Base-by-base conservation (phyloP, 2,797 vertebrate species). In the Sebastes paucispinis region DNA sequence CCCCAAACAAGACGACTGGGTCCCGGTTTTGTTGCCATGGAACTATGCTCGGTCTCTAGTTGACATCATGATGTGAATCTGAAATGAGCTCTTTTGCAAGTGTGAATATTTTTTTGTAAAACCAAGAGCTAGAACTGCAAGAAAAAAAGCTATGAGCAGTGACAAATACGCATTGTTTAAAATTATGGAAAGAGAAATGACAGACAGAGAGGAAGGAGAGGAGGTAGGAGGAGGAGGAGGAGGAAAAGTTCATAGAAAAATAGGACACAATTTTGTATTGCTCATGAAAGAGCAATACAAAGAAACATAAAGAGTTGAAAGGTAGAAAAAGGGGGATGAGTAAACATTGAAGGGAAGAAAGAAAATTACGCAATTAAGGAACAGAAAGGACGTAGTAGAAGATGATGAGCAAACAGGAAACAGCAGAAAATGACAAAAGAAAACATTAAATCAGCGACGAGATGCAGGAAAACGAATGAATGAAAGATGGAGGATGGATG, bases 21-120 rank as follows among this genome's bases (percentile, higher is more conserved):
- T 75, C 14, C 22, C 43, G 27, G 54, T 74, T 83, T 55, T 34
- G 74, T n/a, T 75, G 58, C 62, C 66, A 12, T 27, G 32, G 65
- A 78, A 75, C 60, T 54, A 57, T 50, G 60, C 52, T 73, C 59
- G 10, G 71, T 73, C 74, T 86, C 54, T 29, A 13, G 66, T 67
- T 62, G 71, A 88, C 73, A 36, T 77, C 32, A 32, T 8, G 66
- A 81, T 50, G 78, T 78, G 81, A 83, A 82, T 88, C 24, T 65
- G 71, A 63, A 83, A 82, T 73, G 55, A 87, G 65, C 29, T 83
- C 63, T 72, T 57, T 43, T 47, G 62, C 64, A 80, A 71, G 73
- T 65, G 63, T 62, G 57, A 79, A 77, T 82, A 52, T 79, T 12
- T 82, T 50, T 84, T 52, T 68, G 47, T 60, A 47, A 54, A 73